These are phyloP conservation scores for Indicator indicator DNA, from an alignment of 2,113 vertebrate species.

Conservation along the genomic window DNA sequence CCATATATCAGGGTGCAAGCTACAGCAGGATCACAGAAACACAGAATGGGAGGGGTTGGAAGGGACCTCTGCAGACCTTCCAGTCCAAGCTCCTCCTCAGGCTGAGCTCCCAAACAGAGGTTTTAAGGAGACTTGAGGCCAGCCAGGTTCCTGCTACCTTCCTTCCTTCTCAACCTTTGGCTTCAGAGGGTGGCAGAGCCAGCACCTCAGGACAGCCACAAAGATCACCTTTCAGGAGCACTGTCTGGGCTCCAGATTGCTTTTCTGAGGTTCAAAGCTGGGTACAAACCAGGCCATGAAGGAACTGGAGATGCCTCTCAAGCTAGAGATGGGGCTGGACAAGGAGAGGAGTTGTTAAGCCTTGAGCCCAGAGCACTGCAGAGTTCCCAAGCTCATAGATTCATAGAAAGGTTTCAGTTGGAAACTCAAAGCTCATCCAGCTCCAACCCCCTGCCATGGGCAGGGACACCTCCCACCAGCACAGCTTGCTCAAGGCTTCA, in stretches of 20 bases:
- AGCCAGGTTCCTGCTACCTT: neutral
- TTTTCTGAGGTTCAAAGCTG: neutral
- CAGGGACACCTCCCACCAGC: no score
- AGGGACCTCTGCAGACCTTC: no score
- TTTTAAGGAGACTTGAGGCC: neutral
- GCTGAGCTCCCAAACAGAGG: neutral
- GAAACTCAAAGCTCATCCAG: no score
- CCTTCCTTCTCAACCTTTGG: neutral
- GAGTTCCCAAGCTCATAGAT: neutral
- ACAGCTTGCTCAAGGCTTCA: no score
- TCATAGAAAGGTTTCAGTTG: no score
- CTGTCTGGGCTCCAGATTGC: neutral
- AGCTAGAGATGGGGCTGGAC: neutral
- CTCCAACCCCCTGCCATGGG: no score
- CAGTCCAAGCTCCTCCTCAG: no score
- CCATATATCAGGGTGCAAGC: neutral
- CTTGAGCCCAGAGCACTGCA: neutral
- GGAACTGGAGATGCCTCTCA: neutral
- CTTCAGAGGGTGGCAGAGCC: neutral
- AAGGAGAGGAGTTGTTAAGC: neutral
- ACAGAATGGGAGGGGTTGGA: no score
- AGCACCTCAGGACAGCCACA: neutral
- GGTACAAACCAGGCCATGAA: neutral
- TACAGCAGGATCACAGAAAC: neutral
- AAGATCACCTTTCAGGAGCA: neutral